Base-by-base conservation (phyloP, 2,113 vertebrate genomes). In the Pogona vitticeps region DNA sequence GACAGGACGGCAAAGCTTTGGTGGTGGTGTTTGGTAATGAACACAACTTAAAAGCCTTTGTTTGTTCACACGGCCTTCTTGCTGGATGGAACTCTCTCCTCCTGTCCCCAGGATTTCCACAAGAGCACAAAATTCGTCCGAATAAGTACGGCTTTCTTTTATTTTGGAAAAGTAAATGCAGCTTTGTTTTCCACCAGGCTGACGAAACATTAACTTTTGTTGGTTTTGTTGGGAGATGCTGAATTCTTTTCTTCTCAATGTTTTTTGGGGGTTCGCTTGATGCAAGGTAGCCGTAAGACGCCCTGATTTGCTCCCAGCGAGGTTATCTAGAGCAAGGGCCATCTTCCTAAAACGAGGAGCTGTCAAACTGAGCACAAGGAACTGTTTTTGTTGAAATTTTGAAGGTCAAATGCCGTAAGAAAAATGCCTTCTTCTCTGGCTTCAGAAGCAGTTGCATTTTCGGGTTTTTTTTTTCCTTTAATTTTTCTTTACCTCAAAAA, bases 141-240 rank as follows among this genome's bases (percentile, higher is more conserved):
- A 73, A 84, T 76, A 59, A 88, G 88, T 78, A 56, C 59, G 13
- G 33, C 17, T 23, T 46, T 46, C 2, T 61, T 76, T 84, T 42
- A 40, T 63, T 83, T 42, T 23, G 65, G 3, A 6, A 83, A 52
- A 28, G 70, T 85, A 59, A 78, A 63, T 81, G 67, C 38, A 83
- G 15, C 46, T 1, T 93, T 88, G 33, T 82, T 82, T 84, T 71
- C 87, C 70, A 70, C 18, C 52, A 31, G 23, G 31, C 85, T 82
- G 15, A 14, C 76, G 83, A 67, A 72, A 76, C 73, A 83, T 90
- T 61, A 33, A 3, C 76, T 46, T 72, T 87, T 5, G 10, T 14
- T 38, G 6, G n/a, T 78, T 82, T 46, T 2, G 73, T 84, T 84
- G 70, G 46, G 28, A 13, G 76, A 65, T 58, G 52, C 6, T n/a